Conservation (phyloP, 37 sponge, comb jelly and placozoan genomes). For the Hormiphora californensis region DNA sequence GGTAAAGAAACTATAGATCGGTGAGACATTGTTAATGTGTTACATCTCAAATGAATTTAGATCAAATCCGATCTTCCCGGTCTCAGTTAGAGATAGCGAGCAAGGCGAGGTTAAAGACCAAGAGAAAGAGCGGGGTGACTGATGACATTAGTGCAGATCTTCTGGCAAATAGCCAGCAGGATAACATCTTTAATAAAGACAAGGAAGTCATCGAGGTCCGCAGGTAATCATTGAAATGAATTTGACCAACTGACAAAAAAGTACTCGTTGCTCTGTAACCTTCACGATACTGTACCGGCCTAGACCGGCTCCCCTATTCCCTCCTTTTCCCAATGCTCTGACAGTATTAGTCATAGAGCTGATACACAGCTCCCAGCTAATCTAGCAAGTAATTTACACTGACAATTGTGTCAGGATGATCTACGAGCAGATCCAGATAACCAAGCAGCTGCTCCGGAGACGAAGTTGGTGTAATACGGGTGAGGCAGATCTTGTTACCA, state of each 20-base stretch:
- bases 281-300: too few species aligned
- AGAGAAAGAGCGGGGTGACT: neutral
- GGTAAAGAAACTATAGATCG: too few species aligned
- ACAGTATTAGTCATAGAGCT: too few species aligned
- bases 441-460: constrained; percentile 1
- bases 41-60: too few species aligned
- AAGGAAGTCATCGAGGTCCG: neutral
- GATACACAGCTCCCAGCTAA: too few species aligned
- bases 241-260: too few species aligned
- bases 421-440: constrained; percentile 5
- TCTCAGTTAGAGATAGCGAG: neutral
- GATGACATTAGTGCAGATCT: neutral
- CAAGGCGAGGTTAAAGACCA: neutral
- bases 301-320: too few species aligned
- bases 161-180: neutral
- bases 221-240: neutral
- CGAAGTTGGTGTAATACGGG: neutral
- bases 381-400: neutral
- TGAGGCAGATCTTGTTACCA: neutral
- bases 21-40: too few species aligned
- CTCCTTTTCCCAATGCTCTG: too few species aligned
- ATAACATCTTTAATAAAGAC: neutral
- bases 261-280: too few species aligned
- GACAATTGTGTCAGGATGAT: neutral
- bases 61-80: too few species aligned